Conservation (phyloP, 2,797 vertebrate genomes). For the Triplophysa bombifrons region DNA sequence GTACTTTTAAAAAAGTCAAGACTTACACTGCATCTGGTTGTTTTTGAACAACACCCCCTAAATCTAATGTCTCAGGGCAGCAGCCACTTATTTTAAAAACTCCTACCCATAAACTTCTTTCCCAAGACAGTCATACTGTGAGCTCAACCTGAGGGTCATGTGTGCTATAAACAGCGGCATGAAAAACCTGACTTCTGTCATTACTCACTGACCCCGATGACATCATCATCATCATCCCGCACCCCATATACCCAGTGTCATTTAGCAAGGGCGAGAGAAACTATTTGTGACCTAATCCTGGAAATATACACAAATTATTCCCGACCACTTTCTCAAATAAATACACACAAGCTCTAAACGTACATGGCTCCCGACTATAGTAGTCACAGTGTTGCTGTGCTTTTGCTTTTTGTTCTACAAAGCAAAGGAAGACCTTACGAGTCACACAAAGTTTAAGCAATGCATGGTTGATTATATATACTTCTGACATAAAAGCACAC, state of each 20-base stretch:
- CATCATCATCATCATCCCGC: conserved; percentile 5
- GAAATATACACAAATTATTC: not conserved
- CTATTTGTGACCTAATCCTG: not conserved
- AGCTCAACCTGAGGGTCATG: not conserved
- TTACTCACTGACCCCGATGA: conserved; percentile 20
- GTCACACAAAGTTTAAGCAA: not conserved
- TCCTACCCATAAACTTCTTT: not conserved
- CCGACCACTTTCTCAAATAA: not conserved
- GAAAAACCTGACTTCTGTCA: conserved; percentile 1
- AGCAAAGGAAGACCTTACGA: not conserved
- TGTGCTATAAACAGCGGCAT: not conserved
- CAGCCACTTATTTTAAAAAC: not conserved
- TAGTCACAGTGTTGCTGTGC: not conserved
- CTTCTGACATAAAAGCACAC: not conserved
- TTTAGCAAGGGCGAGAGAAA: not conserved
- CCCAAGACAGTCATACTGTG: not conserved
- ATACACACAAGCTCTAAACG: not conserved
- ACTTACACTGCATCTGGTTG: not conserved
- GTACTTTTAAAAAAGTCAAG: not conserved
- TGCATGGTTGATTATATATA: not conserved
- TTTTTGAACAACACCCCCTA: not conserved
- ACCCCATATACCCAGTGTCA: not conserved
- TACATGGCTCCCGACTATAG: not conserved
- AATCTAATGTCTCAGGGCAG: not conserved
- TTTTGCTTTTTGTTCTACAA: not conserved